Evolutionary conservation across 1,140 invertebrate species (phyloP).

Genomic region (Stegodyphus dumicola): DNA sequence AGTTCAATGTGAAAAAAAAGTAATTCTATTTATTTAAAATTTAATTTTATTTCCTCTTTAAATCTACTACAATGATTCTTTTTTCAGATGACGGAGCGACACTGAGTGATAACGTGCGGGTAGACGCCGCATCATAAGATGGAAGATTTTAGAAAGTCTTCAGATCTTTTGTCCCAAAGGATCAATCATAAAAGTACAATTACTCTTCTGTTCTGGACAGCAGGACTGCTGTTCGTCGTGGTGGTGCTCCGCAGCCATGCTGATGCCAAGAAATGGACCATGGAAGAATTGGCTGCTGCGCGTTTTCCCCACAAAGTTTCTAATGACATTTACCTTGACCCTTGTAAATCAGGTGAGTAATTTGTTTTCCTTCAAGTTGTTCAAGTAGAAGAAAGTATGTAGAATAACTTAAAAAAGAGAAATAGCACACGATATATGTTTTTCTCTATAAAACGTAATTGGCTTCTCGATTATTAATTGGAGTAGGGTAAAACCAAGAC

Average conservation of each 20-base stretch:
- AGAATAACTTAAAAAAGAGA: too few species aligned
- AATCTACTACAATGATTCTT: not conserved
- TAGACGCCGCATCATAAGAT: conserved; percentile 5
- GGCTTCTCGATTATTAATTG: too few species aligned
- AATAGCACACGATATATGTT: too few species aligned
- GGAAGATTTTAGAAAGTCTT: conserved; percentile 12
- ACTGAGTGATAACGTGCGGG: not conserved
- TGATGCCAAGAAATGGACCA: conserved; percentile 71
- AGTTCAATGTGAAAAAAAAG: too few species aligned
- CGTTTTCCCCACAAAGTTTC: conserved; percentile 77
- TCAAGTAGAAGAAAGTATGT: too few species aligned
- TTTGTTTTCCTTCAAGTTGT: not conserved
- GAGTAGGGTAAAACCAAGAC: too few species aligned
- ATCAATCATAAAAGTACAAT: not conserved
- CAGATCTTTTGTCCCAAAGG: not conserved
- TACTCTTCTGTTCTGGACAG: not conserved
- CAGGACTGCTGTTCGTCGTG: not conserved
- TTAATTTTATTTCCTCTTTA: too few species aligned
- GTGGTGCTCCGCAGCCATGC: not conserved
- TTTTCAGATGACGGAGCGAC: conserved; percentile 35
- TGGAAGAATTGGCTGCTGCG: conserved; percentile 76
- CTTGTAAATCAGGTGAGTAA: conserved; percentile 73
- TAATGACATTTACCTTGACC: conserved; percentile 82
- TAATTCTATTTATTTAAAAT: too few species aligned
- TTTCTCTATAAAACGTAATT: too few species aligned